Evolutionary conservation across 2,113 vertebrate genomes (phyloP), one percentile per base, ranked within the genome.

Genomic region (Triplophysa siluroides): DNA sequence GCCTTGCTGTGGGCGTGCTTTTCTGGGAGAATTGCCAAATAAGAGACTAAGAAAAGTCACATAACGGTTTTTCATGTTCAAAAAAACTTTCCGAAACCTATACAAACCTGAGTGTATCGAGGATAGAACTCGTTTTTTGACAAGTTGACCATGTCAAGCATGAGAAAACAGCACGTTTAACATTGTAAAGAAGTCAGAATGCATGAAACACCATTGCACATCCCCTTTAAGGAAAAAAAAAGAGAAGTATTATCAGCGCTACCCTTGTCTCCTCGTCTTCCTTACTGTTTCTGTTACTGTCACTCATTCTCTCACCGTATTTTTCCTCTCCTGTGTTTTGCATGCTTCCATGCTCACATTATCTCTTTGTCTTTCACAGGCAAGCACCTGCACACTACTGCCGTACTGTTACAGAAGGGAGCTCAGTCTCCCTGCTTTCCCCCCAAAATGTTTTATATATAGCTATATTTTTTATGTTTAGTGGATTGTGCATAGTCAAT

Each of bases 191-290:
- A 38, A 38, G 33, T 38, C 33, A 38, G 33, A 38, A 38, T 1
- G 33, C 33, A 7, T 38, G 5, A 38, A 38, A 7, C 33, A 8
- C 33, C 33, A 38, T 38, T 38, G 5, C 33, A 7, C 33, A 7
- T 7, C 33, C 33, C 33, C 33, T 38, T 33, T 38, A 33, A 33
- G 33, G 33, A 72, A 52, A 50, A 64, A 64, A 60, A 26, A 41
- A 60, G 61, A 80, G 62, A 50, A 69, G 64, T 19, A 24, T 64
- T 70, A 29, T 23, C 60, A 77, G 63, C 78, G 67, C 38, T 73
- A 76, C 56, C 47, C 54, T 76, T 66, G 54, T 29, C 56, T 61
- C 38, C 10, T 23, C 38, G 6, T 70, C 14, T 52, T 62, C 61
- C 43, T 21, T 11, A 1, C 24, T 21, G 11, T 47, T 75, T n/a